phyloP scores from a whole-genome alignment of 1,140 invertebrate genomes.

The Drosophila paulistorum region DNA sequence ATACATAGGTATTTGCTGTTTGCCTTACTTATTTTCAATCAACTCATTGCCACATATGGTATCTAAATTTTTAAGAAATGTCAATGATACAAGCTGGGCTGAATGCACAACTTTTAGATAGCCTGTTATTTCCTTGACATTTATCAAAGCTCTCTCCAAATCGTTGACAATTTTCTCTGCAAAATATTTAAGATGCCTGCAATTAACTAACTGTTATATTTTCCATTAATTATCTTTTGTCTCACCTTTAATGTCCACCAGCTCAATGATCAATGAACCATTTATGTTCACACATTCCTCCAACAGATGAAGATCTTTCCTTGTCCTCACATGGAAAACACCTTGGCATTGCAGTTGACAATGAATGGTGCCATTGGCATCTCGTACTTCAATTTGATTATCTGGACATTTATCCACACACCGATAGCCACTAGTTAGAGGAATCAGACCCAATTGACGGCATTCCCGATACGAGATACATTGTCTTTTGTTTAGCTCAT shows the following conservation, averaged over 20 bases:
- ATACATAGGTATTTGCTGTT: neutral
- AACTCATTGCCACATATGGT: constrained; percentile 60
- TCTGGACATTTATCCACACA: constrained; percentile 63
- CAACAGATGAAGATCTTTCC: constrained; percentile 41
- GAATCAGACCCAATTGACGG: constrained; percentile 49
- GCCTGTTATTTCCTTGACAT: constrained; percentile 90
- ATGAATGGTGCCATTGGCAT: constrained; percentile 24
- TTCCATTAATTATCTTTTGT: neutral
- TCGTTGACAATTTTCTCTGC: constrained; percentile 59
- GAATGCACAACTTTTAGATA: constrained; percentile 91
- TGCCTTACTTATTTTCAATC: constrained; percentile 63
- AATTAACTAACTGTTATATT: neutral
- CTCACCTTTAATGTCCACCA: constrained; percentile 64
- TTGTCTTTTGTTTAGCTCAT: constrained; percentile 48
- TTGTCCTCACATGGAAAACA: constrained; percentile 48
- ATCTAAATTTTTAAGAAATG: constrained; percentile 87
- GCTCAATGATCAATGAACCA: constrained; percentile 70
- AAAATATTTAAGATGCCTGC: no score
- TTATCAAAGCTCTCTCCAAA: constrained; percentile 89
- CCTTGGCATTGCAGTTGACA: constrained; percentile 65
- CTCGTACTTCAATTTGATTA: constrained; percentile 46
- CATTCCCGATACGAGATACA: constrained; percentile 61
- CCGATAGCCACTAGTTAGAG: constrained; percentile 39
- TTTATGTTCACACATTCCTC: constrained; percentile 65
- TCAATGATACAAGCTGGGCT: constrained; percentile 89